Evolutionary conservation across 2,888 invertebrate species (phyloP), one percentile per base, ranked within the genome.

Genomic region (Hipparchia semele): DNA sequence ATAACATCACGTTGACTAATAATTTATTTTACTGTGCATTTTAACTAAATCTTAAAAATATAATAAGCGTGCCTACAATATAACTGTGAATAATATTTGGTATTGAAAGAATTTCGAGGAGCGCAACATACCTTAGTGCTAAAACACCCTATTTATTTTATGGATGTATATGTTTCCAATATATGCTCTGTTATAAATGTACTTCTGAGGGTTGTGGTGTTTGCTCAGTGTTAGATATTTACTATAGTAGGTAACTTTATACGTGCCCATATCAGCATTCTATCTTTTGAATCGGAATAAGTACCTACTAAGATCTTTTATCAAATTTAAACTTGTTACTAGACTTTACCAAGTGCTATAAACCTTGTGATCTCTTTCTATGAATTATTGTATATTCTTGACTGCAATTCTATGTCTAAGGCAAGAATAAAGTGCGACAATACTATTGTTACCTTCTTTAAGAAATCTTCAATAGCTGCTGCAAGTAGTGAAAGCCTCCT

Each of bases 121-220:
- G 60, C 23, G 75, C 75, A 70, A 71, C 71, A 75, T 73, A 70
- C 56, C 5, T 46, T 49, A 39, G 9, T 49, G 54, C 12, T 10
- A 6, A n/a, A 8, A 33, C 2, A 45, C 33, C 61, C 39, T 61
- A 59, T 33, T 59, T 66, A 46, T 62, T 13, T 65, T 56, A 23
- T 7, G 7, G 5, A 51, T 65, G 45, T 72, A 53, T 72, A 53
- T 3, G 9, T 66, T 33, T 39, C 53, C 8, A 7, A 61, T 59
- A 56, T 66, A 49, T 56, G 51, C 64, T 56, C 65, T 23, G n/a
- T 67, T 58, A 58, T 58, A 53, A 53, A 39, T 51, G 45, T 39
- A 66, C 79, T 86, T 85, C 81, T 80, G 78, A 84, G 80, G 88
- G 87, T 90, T 89, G 89, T 89, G 87, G 83, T 82, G 85, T 84